Conservation (phyloP, 2,113 vertebrate genomes). For the Chloroceryle aenea region DNA sequence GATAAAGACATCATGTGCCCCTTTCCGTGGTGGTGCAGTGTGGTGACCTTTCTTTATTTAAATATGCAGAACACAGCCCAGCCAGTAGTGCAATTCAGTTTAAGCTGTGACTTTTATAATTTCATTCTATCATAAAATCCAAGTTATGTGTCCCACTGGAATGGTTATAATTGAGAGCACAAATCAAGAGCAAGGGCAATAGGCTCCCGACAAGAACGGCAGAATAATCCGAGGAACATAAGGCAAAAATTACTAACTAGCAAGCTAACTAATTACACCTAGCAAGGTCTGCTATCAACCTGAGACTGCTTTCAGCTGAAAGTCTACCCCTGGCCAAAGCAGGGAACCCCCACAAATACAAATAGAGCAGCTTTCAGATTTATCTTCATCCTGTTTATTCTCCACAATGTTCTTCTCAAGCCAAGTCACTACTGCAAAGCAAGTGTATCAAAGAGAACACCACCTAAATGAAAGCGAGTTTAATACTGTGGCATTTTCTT, state of each 20-base stretch:
- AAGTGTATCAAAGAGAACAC: not conserved
- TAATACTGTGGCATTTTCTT: not conserved
- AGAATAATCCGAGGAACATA: not conserved
- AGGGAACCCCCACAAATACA: not conserved
- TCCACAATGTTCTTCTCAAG: not conserved
- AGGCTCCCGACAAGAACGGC: not conserved
- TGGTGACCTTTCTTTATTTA: not conserved
- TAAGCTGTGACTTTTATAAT: not conserved
- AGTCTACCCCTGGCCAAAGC: not conserved
- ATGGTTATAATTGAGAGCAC: not conserved
- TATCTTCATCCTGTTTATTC: not conserved
- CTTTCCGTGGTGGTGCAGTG: not conserved
- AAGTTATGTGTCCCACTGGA: not conserved
- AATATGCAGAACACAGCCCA: not conserved
- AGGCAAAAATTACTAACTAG: not conserved
- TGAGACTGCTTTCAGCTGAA: not conserved
- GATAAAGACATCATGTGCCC: not conserved
- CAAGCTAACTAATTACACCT: not conserved
- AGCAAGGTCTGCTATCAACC: not conserved
- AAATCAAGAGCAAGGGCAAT: not conserved
- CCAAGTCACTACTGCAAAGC: not conserved
- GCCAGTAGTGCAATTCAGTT: not conserved
- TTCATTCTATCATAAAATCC: not conserved
- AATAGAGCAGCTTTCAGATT: not conserved
- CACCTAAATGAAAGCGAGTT: not conserved